A percentile compares a stretch with the other conserved stretches of the same genome.
These are phyloP conservation scores for Chrysodeixis includens DNA, from an alignment of 2,888 invertebrate genomes.

Conservation along the genomic window DNA sequence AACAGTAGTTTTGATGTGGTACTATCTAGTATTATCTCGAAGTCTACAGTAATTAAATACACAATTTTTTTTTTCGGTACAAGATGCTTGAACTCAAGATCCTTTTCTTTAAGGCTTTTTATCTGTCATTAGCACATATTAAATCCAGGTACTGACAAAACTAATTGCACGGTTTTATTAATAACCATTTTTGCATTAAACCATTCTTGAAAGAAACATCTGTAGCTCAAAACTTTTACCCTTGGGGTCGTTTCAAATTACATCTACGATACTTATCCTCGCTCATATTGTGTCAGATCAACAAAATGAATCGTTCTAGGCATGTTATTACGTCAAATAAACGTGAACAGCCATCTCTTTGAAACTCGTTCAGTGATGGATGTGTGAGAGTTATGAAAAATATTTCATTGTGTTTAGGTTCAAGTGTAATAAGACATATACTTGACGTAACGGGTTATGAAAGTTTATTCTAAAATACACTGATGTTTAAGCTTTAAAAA, in stretches of 20 bases:
- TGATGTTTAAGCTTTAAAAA: too few relatives aligned
- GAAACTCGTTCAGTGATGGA: background rate
- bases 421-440: background rate
- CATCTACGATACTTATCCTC: background rate
- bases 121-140: too few relatives aligned
- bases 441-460: background rate
- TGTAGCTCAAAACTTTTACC: background rate
- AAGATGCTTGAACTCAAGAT: too few relatives aligned
- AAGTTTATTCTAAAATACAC: background rate
- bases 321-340: constrained; percentile 1
- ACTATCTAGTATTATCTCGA: too few relatives aligned
- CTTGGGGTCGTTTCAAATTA: background rate
- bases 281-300: background rate
- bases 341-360: background rate
- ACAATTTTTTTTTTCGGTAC: too few relatives aligned
- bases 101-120: too few relatives aligned
- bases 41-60: too few relatives aligned
- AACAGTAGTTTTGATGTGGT: too few relatives aligned
- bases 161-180: too few relatives aligned
- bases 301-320: background rate
- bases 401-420: background rate
- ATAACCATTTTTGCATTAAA: too few relatives aligned
- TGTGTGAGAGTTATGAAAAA: background rate
- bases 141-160: too few relatives aligned
- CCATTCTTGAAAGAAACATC: background rate